Percentiles rank a stretch among this genome's conserved stretches.
Conservation (phyloP, 2,797 vertebrate genomes). For the Sciaenops ocellatus region DNA sequence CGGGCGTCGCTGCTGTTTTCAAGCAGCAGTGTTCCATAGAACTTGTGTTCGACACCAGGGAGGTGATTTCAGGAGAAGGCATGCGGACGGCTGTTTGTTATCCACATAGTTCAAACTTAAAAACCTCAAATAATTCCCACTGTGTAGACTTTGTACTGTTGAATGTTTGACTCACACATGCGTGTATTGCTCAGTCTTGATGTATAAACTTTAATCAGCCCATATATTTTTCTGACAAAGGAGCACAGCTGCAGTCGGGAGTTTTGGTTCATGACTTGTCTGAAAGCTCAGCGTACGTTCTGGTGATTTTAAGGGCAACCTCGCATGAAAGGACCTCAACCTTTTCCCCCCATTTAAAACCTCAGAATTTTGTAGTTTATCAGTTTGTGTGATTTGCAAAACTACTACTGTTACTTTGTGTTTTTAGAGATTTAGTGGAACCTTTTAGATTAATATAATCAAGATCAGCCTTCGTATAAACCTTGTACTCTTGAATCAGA, state of each 20-base stretch:
- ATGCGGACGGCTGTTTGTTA: neutral
- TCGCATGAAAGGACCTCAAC: conserved; percentile 27
- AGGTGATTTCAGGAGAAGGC: neutral
- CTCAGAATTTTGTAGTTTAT: conserved; percentile 41
- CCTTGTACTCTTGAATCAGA: conserved; percentile 14
- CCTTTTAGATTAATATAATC: conserved; percentile 42
- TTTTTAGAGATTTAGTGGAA: conserved; percentile 52
- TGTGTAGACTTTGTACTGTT: conserved; percentile 19
- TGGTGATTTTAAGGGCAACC: neutral
- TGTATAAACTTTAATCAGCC: conserved; percentile 36
- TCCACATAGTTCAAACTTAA: neutral
- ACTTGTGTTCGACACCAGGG: neutral
- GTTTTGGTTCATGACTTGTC: neutral
- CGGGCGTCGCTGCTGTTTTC: neutral
- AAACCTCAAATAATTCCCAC: conserved; percentile 17
- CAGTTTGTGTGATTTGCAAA: conserved; percentile 37
- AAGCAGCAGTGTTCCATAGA: neutral
- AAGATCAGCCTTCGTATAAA: conserved; percentile 18
- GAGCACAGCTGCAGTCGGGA: conserved; percentile 19
- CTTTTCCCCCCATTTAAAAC: neutral
- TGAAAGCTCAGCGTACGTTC: neutral
- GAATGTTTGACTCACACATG: neutral
- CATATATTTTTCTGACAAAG: neutral
- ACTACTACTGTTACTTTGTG: conserved; percentile 50
- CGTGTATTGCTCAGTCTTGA: neutral